These are phyloP conservation scores for Sturmia bella DNA, from an alignment of 2,888 invertebrate species.

Conservation along the genomic window DNA sequence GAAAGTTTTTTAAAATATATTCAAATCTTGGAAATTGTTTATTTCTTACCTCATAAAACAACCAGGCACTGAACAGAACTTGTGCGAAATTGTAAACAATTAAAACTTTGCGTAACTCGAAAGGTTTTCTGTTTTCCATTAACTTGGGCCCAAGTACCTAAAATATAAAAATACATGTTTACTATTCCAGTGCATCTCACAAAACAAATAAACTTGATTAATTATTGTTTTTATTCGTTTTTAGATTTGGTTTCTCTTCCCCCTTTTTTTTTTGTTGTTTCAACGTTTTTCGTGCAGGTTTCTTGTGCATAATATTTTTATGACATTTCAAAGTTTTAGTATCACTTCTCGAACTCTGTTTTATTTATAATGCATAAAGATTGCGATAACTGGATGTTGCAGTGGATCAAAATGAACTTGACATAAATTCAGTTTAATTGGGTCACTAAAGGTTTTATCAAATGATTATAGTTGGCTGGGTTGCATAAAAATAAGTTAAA, in stretches of 20 bases:
- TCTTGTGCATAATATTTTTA: too few species aligned
- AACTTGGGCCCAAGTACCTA: conserved; percentile 89
- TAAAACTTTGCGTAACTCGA: conserved; percentile 88
- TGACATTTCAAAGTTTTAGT: too few species aligned
- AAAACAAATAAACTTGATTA: too few species aligned
- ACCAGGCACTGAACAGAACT: conserved; percentile 83
- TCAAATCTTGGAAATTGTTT: not conserved
- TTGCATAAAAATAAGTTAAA: too few species aligned
- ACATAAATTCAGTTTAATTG: conserved; percentile 28
- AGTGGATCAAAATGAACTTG: conserved; percentile 49
- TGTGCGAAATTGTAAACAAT: conserved; percentile 93
- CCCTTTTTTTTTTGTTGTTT: too few species aligned
- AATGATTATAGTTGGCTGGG: not conserved
- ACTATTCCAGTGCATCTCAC: too few species aligned
- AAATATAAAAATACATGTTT: conserved; percentile 61
- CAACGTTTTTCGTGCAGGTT: too few species aligned
- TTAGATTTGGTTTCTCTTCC: too few species aligned
- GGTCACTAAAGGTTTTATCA: not conserved
- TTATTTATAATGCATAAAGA: too few species aligned
- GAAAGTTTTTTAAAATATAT: not conserved
- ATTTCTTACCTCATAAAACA: conserved; percentile 82
- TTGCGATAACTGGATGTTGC: too few species aligned
- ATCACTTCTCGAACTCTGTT: too few species aligned
- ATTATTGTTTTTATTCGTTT: too few species aligned
- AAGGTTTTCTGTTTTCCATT: conserved; percentile 93